Percentiles rank a stretch among this genome's conserved stretches.
Conservation (phyloP, 2,888 invertebrate species). For the Leptopterna dolabrata region DNA sequence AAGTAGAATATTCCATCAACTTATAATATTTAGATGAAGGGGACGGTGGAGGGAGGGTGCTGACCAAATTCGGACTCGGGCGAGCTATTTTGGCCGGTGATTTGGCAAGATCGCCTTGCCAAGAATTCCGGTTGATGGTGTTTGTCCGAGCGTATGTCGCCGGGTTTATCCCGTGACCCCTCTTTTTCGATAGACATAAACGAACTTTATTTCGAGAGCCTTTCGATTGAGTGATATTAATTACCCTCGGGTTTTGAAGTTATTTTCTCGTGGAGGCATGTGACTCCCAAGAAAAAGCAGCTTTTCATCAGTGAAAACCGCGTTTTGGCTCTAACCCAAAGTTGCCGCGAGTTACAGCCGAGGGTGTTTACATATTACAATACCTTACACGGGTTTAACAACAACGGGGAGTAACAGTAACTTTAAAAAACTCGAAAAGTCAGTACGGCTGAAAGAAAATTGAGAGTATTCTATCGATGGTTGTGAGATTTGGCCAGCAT, state of each 20-base stretch:
- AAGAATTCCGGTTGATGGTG: constrained; percentile 42
- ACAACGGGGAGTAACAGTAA: no score
- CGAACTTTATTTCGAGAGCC: constrained; percentile 22
- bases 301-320: not conserved
- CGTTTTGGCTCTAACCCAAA: not conserved
- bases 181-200: not conserved
- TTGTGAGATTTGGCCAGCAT: no score
- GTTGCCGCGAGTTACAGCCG: not conserved
- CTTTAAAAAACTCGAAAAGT: no score
- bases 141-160: constrained; percentile 42
- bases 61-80: constrained; percentile 19
- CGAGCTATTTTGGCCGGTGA: constrained; percentile 41
- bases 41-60: not conserved
- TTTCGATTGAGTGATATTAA: constrained; percentile 10
- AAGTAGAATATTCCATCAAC: not conserved
- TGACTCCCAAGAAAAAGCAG: not conserved
- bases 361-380: not conserved
- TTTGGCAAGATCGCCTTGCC: constrained; percentile 39
- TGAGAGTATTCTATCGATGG: no score
- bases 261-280: not conserved
- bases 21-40: not conserved
- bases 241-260: not conserved
- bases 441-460: no score
- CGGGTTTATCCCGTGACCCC: not conserved
- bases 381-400: not conserved